phyloP scores from a whole-genome alignment of 2,797 vertebrate species.

The Gambelia wislizenii region DNA sequence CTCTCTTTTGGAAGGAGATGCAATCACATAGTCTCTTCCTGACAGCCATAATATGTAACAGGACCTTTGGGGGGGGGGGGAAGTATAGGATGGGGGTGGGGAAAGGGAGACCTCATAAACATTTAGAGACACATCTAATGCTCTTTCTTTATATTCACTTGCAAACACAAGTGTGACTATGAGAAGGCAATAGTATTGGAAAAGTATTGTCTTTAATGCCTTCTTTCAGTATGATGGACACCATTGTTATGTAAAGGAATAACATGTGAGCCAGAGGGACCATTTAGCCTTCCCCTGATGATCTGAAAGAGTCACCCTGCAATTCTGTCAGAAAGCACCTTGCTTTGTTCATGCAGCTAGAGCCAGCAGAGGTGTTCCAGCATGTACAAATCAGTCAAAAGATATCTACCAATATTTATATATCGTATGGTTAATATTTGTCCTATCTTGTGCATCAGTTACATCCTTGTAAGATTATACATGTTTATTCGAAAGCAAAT shows the following conservation, averaged over 20 bases:
- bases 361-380: neutral
- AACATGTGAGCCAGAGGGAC: neutral
- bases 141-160: neutral
- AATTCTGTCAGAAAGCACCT: neutral
- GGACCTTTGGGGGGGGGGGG: no score
- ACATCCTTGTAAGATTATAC: neutral
- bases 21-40: neutral
- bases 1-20: neutral
- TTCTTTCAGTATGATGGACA: no score
- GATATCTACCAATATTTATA: neutral
- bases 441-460: neutral
- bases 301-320: neutral
- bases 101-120: neutral
- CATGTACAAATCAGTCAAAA: neutral
- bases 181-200: neutral
- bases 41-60: neutral
- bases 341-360: neutral
- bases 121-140: neutral
- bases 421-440: neutral
- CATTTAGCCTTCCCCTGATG: neutral
- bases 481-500: constrained; percentile 12
- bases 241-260: neutral
- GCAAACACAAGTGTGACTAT: neutral
- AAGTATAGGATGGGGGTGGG: neutral
- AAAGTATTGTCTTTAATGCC: neutral